These are phyloP conservation scores for Mohoua ochrocephala DNA, from an alignment of 2,113 vertebrate genomes.

Conservation along the genomic window DNA sequence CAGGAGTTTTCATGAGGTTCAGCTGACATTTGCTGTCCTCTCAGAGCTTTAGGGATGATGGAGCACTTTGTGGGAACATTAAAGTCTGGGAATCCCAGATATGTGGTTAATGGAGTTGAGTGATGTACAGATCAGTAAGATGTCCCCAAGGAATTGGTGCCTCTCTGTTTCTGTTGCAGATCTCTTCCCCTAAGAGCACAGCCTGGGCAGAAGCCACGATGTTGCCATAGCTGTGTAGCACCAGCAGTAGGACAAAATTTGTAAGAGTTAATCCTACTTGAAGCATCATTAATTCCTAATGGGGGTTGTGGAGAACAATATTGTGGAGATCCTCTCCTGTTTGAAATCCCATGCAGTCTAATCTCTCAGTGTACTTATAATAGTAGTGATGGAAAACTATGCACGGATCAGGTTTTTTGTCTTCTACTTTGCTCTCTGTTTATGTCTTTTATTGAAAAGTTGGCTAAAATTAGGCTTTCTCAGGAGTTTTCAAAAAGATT, in stretches of 20 bases:
- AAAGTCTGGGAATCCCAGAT: background rate
- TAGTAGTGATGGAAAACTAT: background rate
- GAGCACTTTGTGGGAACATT: background rate
- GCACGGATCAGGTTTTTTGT: background rate
- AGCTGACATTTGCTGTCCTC: background rate
- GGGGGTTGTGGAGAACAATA: background rate
- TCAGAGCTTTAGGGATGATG: background rate
- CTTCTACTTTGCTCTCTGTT: background rate
- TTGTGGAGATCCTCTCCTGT: background rate
- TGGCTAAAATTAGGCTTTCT: background rate
- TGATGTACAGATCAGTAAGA: background rate
- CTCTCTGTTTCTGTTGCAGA: background rate
- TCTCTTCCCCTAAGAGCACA: background rate
- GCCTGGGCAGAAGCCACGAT: background rate
- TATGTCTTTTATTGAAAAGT: background rate
- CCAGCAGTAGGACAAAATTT: background rate
- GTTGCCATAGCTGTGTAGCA: background rate
- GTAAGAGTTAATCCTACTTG: background rate
- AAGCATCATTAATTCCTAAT: slow-evolving; percentile 1
- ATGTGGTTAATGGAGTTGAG: background rate
- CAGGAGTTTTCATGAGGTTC: background rate
- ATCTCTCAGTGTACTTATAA: background rate
- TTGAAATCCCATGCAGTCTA: background rate
- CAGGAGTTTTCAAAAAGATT: background rate
- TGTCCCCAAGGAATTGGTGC: background rate